Evolutionary conservation across 2,888 invertebrate species (phyloP), one percentile per base, ranked within the genome.

Genomic region (Belgica antarctica): DNA sequence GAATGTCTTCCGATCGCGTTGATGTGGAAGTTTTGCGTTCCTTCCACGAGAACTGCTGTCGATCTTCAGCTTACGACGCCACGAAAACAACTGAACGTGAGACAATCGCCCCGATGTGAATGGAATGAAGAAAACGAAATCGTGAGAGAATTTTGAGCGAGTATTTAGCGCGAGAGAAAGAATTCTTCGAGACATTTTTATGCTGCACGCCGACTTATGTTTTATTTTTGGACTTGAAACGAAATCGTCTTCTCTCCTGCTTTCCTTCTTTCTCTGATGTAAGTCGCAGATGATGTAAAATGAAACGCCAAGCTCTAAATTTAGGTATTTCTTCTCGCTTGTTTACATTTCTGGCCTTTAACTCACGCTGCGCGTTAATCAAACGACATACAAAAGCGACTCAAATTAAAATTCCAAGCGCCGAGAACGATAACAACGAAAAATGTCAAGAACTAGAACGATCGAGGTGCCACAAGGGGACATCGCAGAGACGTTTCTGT

Each of bases 201-300:
- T 59, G 59, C 17, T 52, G 52, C 27, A 52, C 52, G 22, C n/a
- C 19, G 22, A 52, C 22, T 52, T 61, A 61, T 61, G 61, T 61
- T 61, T 61, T 61, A 61, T 61, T 61, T 61, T 61, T 19, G 61
- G 61, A 52, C 52, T 52, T 52, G 52, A 22, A 52, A 17, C 22
- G 52, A 17, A 22, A 52, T 52, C 52, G 17, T 52, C 52, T 4
- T 52, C 22, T 17, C 52, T 12, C 52, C 12, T 31, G 34, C n/a
- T 41, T 41, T 41, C 41, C 22, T 17, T 52, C 5, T 4, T 22
- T 17, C n/a, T n/a, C 19, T 52, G 17, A 22, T 22, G 19, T 22
- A 52, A 52, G 52, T 52, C 52, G 52, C 52, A 52, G 52, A 52
- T 52, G 52, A 52, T 52, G 52, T 52, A 52, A 52, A 52, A 52